Evolutionary conservation across 1,140 invertebrate species (phyloP).

Genomic region (Hyles euphorbiae): DNA sequence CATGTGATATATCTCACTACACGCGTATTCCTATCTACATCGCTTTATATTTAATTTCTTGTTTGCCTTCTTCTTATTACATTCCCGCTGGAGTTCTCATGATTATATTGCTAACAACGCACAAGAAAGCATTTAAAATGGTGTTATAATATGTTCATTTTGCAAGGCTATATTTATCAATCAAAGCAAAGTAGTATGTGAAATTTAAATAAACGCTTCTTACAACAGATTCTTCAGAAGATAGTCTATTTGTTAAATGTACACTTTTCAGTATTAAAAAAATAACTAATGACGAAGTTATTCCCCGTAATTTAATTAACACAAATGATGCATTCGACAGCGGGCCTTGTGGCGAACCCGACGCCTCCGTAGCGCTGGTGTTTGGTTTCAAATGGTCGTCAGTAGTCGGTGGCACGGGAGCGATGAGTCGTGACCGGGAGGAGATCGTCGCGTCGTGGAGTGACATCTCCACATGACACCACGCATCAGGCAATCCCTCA

Average conservation of each 20-base stretch:
- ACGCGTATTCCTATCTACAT: slow-evolving; percentile 5
- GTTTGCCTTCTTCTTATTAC: background rate
- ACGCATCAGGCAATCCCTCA: slow-evolving; percentile 33
- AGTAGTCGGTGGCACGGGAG: slow-evolving; percentile 31
- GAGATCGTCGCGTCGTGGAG: slow-evolving; percentile 22
- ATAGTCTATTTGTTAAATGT: too few relatives aligned
- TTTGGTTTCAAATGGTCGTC: slow-evolving; percentile 46
- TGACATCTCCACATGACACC: slow-evolving; percentile 17
- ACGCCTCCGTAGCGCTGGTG: background rate
- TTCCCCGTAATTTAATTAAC: too few relatives aligned
- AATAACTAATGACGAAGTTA: too few relatives aligned
- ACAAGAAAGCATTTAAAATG: too few relatives aligned
- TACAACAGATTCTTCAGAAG: too few relatives aligned
- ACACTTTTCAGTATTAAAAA: too few relatives aligned
- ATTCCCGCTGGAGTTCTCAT: too few relatives aligned
- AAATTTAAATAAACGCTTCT: too few relatives aligned
- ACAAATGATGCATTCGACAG: slow-evolving; percentile 24
- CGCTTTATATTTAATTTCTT: background rate
- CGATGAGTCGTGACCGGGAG: slow-evolving; percentile 56
- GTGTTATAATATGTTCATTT: too few relatives aligned
- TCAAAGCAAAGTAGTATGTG: too few relatives aligned
- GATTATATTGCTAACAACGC: too few relatives aligned
- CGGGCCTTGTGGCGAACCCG: slow-evolving; percentile 7
- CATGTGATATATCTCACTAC: background rate
- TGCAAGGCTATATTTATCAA: too few relatives aligned